Evolutionary conservation across 2,797 vertebrate genomes (phyloP), one percentile per base, ranked within the genome.

Genomic region (Epinephelus malabaricus): DNA sequence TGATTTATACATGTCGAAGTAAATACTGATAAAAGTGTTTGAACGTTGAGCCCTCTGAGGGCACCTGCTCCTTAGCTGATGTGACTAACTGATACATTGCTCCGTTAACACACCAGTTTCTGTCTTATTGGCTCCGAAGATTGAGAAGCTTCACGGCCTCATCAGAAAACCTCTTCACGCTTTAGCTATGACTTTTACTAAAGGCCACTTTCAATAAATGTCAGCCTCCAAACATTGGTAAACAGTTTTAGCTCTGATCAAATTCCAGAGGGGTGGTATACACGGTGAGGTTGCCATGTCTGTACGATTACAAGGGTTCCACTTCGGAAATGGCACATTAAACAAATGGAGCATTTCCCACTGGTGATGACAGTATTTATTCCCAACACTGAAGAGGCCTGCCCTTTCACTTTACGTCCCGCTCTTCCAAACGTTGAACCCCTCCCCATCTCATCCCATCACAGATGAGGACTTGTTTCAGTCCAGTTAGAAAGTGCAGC

Each of bases 161-260:
- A 94, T 95, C 92, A 90, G 66, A 68, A 90, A 95, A 78, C 85
- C 92, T 78, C 82, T 95, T 88, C 94, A 95, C 91, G 91, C 88
- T 56, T 89, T 77, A 63, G 85, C 88, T 92, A 91, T 92, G 94
- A 95, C 94, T 95, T 95, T 94, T 93, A 95, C 92, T 87, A 94
- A 95, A 95, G 94, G 95, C 94, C 95, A 95, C 91, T 94, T 92
- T 95, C 91, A 90, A 95, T 94, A 95, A 95, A 95, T 95, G 94
- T 94, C 94, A 95, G 89, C 76, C 89, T 81, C 76, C 87, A 92
- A 93, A 93, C 87, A 88, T 86, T 76, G 90, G 94, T 94, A 94
- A 95, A 95, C 94, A 94, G 82, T 92, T 92, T 93, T 84, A 94
- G 92, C 91, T 84, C 88, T 92, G 91, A 94, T 94, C 89, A 93